phyloP scores from a whole-genome alignment of 2,113 vertebrate species.

The Choloepus hoffmanni region DNA sequence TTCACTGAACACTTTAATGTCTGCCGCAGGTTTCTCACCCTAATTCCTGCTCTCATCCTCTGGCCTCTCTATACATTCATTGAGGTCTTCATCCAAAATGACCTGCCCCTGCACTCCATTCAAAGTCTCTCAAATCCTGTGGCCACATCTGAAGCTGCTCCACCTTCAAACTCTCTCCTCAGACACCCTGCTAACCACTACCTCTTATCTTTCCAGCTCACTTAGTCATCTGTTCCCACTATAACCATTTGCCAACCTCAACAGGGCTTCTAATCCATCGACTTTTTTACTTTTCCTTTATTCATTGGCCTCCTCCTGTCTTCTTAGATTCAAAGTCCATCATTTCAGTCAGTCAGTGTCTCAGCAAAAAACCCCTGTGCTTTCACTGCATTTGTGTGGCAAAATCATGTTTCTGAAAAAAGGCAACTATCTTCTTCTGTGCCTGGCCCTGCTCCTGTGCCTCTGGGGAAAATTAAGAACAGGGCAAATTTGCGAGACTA shows the following conservation, averaged over 20 bases:
- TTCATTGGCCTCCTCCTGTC: background rate
- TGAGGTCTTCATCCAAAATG: background rate
- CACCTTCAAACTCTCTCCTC: background rate
- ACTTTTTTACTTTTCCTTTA: background rate
- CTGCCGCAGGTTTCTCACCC: background rate
- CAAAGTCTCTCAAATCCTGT: background rate
- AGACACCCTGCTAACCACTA: background rate
- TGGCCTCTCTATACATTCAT: background rate
- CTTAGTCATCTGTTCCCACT: background rate
- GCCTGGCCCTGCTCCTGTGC: background rate
- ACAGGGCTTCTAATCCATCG: background rate
- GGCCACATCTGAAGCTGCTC: background rate
- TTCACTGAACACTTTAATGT: background rate
- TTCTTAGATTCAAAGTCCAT: background rate
- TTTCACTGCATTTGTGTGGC: background rate
- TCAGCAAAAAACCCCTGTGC: background rate
- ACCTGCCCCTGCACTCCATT: background rate
- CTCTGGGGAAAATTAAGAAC: background rate
- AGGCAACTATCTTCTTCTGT: background rate
- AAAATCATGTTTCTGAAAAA: conserved; percentile 29
- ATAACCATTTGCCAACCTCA: background rate
- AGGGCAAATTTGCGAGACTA: background rate
- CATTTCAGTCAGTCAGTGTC: background rate
- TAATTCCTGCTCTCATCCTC: background rate
- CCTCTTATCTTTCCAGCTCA: background rate